Conservation (phyloP, 2,113 vertebrate species). For the Suncus etruscus region DNA sequence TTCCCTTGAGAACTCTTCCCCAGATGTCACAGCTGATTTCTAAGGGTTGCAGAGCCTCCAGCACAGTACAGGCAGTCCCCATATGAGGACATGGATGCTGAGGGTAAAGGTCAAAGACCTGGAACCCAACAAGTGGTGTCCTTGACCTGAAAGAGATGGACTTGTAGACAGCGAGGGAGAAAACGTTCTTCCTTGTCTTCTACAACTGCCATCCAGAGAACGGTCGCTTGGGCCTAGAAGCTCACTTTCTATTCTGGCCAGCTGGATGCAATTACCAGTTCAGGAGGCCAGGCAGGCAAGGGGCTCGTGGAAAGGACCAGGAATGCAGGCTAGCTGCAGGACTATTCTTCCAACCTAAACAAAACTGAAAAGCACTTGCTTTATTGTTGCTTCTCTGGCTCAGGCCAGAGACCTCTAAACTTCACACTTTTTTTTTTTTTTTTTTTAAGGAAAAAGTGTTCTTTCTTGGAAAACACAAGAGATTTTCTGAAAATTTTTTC, state of each 20-base stretch:
- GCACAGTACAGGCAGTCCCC: neutral
- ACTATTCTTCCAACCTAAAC: constrained; percentile 43
- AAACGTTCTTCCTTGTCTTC: neutral
- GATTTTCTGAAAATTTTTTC: constrained; percentile 74
- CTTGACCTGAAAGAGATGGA: neutral
- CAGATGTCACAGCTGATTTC: neutral
- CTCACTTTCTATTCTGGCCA: constrained; percentile 63
- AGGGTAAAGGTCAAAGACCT: neutral
- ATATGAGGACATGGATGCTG: neutral
- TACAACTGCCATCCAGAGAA: neutral
- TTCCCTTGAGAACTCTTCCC: neutral
- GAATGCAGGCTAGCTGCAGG: neutral
- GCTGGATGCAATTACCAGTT: constrained; percentile 70
- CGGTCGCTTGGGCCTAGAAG: neutral
- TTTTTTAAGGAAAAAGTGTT: neutral
- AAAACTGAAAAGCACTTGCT: neutral
- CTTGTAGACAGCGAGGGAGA: neutral
- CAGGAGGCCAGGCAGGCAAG: constrained; percentile 8
- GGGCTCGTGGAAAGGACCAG: neutral
- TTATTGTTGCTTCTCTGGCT: neutral
- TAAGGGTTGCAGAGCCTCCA: neutral
- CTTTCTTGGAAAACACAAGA: constrained; percentile 59
- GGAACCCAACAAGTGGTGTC: neutral
- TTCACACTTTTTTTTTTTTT: neutral
- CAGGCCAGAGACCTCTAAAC: neutral